phyloP scores from a whole-genome alignment of 2,113 vertebrate species.

The Mormyrus lacerda region DNA sequence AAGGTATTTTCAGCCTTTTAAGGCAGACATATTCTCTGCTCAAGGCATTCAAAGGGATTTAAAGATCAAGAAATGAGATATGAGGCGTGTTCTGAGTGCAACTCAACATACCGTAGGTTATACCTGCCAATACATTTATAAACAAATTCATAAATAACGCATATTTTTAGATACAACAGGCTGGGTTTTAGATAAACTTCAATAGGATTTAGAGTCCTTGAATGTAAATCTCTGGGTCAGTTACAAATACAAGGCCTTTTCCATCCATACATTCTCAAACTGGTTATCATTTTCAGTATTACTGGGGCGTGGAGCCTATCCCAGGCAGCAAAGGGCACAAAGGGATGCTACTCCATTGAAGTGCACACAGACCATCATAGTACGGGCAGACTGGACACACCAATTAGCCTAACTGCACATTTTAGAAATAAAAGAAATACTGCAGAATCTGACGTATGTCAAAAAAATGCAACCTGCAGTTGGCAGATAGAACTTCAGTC shows the following conservation, averaged over 20 bases:
- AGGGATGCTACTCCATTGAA: background rate
- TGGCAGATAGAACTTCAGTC: background rate
- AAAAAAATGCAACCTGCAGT: background rate
- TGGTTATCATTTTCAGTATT: background rate
- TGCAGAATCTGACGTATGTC: background rate
- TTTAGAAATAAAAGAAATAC: background rate
- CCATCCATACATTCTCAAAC: background rate
- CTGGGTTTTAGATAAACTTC: background rate
- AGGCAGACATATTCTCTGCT: constrained; percentile 52
- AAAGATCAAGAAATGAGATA: constrained; percentile 61
- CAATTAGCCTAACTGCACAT: background rate
- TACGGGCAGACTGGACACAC: background rate
- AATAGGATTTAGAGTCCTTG: background rate
- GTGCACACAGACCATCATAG: background rate
- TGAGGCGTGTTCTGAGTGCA: background rate
- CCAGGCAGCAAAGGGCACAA: background rate
- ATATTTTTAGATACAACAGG: background rate
- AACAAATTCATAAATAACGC: background rate
- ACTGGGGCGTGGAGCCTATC: background rate
- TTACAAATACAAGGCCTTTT: background rate
- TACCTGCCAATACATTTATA: constrained; percentile 1
- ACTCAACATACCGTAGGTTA: background rate
- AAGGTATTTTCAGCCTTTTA: constrained; percentile 61
- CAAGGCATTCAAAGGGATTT: constrained; percentile 60
- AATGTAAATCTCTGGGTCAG: background rate